Evolutionary conservation across 2,113 vertebrate species (phyloP).

Genomic region (Manacus vitellinus): DNA sequence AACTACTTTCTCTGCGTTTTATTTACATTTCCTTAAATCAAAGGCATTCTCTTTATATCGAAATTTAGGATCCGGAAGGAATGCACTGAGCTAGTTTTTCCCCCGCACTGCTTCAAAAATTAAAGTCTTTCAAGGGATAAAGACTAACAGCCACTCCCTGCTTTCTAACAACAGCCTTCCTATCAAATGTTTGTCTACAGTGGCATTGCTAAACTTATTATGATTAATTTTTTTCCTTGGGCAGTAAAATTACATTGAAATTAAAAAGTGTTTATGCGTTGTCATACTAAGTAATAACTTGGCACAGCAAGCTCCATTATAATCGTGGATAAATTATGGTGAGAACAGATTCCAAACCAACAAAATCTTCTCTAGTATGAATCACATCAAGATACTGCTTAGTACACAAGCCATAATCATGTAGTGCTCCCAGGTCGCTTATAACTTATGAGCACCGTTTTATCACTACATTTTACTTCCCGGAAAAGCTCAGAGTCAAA

Average conservation of each 20-base stretch:
- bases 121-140: conserved; percentile 35
- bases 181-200: conserved; percentile 10
- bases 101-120: neutral
- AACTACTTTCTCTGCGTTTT: neutral
- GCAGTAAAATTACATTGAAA: conserved; percentile 34
- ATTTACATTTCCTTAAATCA: conserved; percentile 7
- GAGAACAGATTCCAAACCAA: conserved; percentile 11
- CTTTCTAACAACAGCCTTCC: conserved; percentile 31
- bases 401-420: conserved; percentile 7
- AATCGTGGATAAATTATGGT: conserved; percentile 11
- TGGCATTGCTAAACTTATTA: neutral
- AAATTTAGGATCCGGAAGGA: conserved; percentile 6
- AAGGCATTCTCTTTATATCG: neutral
- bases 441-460: conserved; percentile 25
- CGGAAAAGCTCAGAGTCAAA: conserved; percentile 12
- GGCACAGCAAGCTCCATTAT: conserved; percentile 28
- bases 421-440: conserved; percentile 38
- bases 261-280: conserved; percentile 29
- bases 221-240: conserved; percentile 44
- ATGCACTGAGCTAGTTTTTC: neutral
- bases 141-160: neutral
- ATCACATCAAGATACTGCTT: conserved; percentile 6
- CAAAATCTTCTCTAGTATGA: neutral
- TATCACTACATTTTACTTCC: conserved; percentile 48
- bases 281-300: conserved; percentile 59